These are phyloP conservation scores for Anastrepha obliqua DNA, from an alignment of 1,140 invertebrate species.

Conservation along the genomic window DNA sequence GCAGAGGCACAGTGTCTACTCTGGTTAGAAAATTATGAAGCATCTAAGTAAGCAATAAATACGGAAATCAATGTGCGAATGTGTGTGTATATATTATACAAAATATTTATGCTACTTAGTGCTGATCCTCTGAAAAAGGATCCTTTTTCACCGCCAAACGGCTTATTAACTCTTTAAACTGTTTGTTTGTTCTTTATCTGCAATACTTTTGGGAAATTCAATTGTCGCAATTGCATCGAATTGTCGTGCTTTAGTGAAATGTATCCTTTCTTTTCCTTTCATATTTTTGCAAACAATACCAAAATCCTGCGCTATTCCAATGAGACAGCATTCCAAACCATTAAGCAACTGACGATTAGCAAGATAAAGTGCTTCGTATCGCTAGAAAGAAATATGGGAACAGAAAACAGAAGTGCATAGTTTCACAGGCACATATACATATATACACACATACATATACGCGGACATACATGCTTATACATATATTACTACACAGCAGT, in stretches of 20 bases:
- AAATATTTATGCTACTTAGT: neutral
- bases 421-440: no score
- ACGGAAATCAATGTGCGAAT: no score
- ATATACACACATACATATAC: no score
- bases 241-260: neutral
- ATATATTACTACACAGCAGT: no score
- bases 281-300: neutral
- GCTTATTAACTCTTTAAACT: constrained; percentile 31
- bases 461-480: no score
- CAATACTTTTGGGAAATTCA: neutral
- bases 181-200: neutral
- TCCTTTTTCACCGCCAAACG: neutral
- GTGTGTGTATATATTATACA: neutral
- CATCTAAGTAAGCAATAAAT: no score
- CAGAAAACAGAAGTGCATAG: no score
- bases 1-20: no score
- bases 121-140: neutral
- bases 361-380: no score
- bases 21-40: no score
- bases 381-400: no score
- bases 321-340: neutral
- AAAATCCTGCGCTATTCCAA: neutral
- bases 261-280: neutral
- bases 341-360: neutral
- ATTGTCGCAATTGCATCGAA: neutral